These are phyloP conservation scores for Argyresthia albistria DNA, from an alignment of 2,888 invertebrate genomes.

Conservation along the genomic window DNA sequence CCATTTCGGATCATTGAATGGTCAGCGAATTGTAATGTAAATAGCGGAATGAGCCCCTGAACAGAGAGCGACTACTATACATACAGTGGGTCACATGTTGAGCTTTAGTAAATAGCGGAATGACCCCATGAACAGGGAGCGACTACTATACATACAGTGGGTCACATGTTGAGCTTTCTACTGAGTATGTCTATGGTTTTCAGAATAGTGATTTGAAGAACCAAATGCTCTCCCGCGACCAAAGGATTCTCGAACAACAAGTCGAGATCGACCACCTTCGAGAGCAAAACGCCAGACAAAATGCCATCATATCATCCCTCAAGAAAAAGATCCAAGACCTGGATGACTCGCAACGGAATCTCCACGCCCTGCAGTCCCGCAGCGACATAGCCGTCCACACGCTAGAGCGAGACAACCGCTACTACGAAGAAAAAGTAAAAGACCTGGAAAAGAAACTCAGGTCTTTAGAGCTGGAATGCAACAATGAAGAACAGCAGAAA, in stretches of 20 bases:
- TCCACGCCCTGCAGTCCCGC: constrained; percentile 74
- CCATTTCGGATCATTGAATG: no score
- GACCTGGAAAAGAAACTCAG: constrained; percentile 83
- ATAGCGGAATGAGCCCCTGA: no score
- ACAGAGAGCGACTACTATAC: no score
- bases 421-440: constrained; percentile 82
- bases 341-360: constrained; percentile 82
- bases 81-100: no score
- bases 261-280: constrained; percentile 84
- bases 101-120: no score
- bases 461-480: constrained; percentile 79
- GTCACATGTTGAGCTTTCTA: no score
- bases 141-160: no score
- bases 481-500: constrained; percentile 82
- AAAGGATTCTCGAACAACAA: constrained; percentile 82
- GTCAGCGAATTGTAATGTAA: no score
- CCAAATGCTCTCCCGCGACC: constrained; percentile 79
- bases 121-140: no score
- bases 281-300: constrained; percentile 87
- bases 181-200: constrained; percentile 13
- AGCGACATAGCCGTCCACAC: constrained; percentile 82
- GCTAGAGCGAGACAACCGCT: constrained; percentile 80
- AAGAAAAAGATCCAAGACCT: constrained; percentile 84
- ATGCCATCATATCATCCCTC: constrained; percentile 83
- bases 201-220: constrained; percentile 81